These are phyloP conservation scores for Morpho helenor DNA, from an alignment of 2,888 invertebrate genomes.

Conservation along the genomic window DNA sequence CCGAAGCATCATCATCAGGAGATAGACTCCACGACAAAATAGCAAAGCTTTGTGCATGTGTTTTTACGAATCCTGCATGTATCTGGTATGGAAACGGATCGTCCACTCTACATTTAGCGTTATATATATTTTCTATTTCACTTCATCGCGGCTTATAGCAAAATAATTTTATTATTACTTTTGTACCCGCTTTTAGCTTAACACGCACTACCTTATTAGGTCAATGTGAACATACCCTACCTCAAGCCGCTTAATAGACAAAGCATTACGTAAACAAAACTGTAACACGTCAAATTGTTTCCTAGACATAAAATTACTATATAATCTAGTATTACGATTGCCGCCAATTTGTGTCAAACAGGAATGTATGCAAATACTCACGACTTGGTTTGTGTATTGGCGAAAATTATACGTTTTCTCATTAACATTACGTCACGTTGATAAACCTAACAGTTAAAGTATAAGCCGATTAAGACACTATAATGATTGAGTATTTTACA, in stretches of 20 bases:
- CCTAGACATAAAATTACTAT: constrained; percentile 30
- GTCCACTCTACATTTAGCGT: too few species aligned
- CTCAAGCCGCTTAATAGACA: constrained; percentile 11
- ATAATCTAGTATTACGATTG: constrained; percentile 24
- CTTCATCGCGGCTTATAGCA: too few species aligned
- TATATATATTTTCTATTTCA: too few species aligned
- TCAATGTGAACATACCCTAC: constrained; percentile 3
- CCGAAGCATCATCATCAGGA: too few species aligned
- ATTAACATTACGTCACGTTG: constrained; percentile 18
- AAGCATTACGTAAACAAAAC: constrained; percentile 11
- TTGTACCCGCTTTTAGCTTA: too few species aligned
- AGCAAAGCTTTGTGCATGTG: too few species aligned
- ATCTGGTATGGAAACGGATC: too few species aligned
- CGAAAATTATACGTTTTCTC: constrained; percentile 26
- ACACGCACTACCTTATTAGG: too few species aligned
- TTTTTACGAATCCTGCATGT: too few species aligned
- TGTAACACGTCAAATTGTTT: constrained; percentile 28
- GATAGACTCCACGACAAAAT: too few species aligned
- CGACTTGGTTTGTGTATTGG: constrained; percentile 18
- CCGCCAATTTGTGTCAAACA: constrained; percentile 21
- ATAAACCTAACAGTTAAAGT: background rate
- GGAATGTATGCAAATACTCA: constrained; percentile 25
- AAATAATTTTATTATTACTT: too few species aligned
- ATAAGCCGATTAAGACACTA: constrained; percentile 1
- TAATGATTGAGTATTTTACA: background rate